Conservation (phyloP, 1,140 invertebrate genomes). For the Halictus rubicundus region DNA sequence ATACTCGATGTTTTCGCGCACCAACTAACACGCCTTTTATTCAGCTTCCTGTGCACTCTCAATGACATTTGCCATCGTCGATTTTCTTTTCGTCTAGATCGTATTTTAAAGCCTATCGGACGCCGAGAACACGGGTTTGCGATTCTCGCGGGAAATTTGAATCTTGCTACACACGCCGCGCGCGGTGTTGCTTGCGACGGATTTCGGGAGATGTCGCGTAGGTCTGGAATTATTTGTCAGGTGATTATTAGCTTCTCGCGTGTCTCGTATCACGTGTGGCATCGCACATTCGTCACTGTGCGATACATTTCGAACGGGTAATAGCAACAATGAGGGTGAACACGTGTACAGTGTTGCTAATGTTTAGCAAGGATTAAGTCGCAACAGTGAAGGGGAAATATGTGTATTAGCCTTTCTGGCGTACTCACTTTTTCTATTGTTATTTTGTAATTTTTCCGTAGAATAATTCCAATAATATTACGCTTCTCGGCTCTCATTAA, state of each 20-base stretch:
- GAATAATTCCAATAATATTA: neutral
- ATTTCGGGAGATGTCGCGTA: slow-evolving; percentile 55
- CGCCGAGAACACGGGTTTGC: neutral
- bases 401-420: neutral
- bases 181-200: neutral
- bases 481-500: neutral
- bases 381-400: neutral
- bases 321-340: neutral
- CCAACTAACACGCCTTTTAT: no score
- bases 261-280: slow-evolving; percentile 43
- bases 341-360: slow-evolving; percentile 12
- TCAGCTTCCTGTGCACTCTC: no score
- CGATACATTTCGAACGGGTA: slow-evolving; percentile 33
- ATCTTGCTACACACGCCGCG: neutral
- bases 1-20: neutral
- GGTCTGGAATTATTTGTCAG: slow-evolving; percentile 15
- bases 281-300: neutral
- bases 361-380: neutral
- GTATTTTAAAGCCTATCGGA: no score
- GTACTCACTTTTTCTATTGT: neutral
- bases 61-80: no score
- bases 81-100: no score
- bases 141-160: neutral
- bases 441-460: neutral
- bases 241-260: slow-evolving; percentile 11